A percentile compares a stretch with the other conserved stretches of the same genome.
Conservation (phyloP, 2,113 vertebrate genomes). For the Prunella fulvescens region DNA sequence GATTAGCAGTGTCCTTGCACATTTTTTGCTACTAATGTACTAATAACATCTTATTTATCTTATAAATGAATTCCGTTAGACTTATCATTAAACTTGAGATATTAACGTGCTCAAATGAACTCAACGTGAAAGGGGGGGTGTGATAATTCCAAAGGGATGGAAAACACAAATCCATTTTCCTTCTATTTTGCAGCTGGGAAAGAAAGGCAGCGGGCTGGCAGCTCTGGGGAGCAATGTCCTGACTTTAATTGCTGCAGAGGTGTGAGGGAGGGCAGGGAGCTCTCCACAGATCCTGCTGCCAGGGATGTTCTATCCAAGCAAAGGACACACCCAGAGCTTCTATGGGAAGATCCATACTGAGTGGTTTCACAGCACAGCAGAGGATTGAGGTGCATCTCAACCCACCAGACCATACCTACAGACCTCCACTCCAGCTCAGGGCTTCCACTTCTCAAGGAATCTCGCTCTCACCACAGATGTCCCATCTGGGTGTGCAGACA, state of each 20-base stretch:
- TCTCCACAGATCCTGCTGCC: not conserved
- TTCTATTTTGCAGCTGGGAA: not conserved
- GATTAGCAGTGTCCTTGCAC: constrained; percentile 72
- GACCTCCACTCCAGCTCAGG: not conserved
- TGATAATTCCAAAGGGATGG: constrained; percentile 54
- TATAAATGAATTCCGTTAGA: constrained; percentile 70
- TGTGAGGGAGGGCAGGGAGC: not conserved
- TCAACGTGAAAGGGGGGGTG: not conserved
- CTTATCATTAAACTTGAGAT: constrained; percentile 76
- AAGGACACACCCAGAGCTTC: not conserved
- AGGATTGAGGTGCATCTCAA: not conserved
- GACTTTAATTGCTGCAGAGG: not conserved
- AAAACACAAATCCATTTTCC: constrained; percentile 4
- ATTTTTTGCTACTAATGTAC: constrained; percentile 69
- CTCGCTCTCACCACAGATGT: rapidly evolving
- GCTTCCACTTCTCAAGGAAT: not conserved
- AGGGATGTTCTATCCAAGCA: not conserved
- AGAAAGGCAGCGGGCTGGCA: not conserved
- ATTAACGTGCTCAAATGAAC: constrained; percentile 67
- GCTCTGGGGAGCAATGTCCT: not conserved
- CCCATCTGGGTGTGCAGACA: not conserved
- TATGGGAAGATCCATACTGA: not conserved
- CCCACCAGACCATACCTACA: not conserved
- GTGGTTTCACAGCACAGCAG: not conserved
- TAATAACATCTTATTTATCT: constrained; percentile 81